These are phyloP conservation scores for Hippocampus kuda DNA, from an alignment of 2,797 vertebrate species.

Conservation along the genomic window DNA sequence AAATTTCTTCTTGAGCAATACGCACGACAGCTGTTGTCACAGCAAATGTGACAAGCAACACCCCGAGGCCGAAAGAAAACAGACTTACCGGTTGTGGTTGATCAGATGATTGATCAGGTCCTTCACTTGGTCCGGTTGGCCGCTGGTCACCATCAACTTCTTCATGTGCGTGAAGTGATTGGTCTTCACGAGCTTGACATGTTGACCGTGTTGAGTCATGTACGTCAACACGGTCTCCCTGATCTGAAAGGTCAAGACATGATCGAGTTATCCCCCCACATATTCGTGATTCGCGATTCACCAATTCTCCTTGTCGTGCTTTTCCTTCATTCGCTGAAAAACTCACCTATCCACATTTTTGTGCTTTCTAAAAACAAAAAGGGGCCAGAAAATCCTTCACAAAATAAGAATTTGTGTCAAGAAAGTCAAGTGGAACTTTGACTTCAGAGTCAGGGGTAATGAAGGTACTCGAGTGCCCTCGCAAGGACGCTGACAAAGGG, in stretches of 20 bases:
- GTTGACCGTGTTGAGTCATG: conserved; percentile 66
- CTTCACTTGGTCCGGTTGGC: conserved; percentile 54
- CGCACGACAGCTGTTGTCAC: background rate
- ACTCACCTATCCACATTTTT: no score
- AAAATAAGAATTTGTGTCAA: no score
- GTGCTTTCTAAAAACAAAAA: no score
- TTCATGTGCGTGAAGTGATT: conserved; percentile 74
- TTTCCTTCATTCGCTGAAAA: no score
- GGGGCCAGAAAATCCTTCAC: no score
- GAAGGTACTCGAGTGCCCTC: no score
- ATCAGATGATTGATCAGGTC: conserved; percentile 71
- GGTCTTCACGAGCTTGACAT: conserved; percentile 70
- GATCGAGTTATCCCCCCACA: background rate
- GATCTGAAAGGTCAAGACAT: conserved; percentile 58
- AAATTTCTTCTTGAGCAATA: conserved; percentile 1
- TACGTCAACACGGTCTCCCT: conserved; percentile 70
- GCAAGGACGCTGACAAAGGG: no score
- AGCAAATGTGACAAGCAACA: background rate
- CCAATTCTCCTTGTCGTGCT: no score
- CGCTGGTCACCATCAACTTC: conserved; percentile 57
- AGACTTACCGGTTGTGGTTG: conserved; percentile 69
- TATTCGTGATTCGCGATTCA: background rate
- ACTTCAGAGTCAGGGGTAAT: no score
- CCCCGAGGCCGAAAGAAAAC: background rate
- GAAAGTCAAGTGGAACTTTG: no score